Evolutionary conservation across 2,888 invertebrate species (phyloP).

Genomic region (Arenicola marina): DNA sequence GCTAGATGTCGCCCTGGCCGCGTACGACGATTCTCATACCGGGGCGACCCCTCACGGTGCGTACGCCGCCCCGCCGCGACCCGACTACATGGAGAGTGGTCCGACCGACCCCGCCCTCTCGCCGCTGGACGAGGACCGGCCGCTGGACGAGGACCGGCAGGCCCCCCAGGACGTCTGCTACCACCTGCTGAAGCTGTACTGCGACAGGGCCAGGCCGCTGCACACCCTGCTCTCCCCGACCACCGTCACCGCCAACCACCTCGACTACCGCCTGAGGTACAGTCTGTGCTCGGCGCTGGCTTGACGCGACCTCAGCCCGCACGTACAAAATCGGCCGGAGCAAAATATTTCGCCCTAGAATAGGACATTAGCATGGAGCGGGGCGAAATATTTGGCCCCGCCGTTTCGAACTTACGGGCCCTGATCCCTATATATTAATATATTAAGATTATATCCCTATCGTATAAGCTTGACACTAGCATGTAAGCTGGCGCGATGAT

Average conservation of each 20-base stretch:
- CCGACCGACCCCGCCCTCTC: not conserved
- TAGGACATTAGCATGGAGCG: no score
- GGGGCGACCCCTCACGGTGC: constrained; percentile 34
- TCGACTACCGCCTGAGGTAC: constrained; percentile 74
- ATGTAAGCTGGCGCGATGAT: no score
- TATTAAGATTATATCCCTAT: no score
- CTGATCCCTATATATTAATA: no score
- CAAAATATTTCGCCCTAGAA: no score
- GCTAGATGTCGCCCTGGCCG: constrained; percentile 73
- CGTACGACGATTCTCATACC: constrained; percentile 70
- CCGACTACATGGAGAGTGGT: constrained; percentile 51
- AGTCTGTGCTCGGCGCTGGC: no score
- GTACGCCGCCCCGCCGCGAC: constrained; percentile 55
- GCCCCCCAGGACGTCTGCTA: constrained; percentile 71
- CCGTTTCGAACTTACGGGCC: no score
- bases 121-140: not conserved
- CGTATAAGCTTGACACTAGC: no score
- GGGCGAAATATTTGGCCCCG: no score
- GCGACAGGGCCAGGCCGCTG: constrained; percentile 65
- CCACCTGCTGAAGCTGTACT: constrained; percentile 80
- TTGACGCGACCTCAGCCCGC: no score
- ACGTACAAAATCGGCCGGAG: no score
- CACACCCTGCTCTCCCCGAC: constrained; percentile 75
- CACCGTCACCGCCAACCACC: constrained; percentile 76
- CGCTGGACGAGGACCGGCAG: constrained; percentile 24